phyloP scores from a whole-genome alignment of 2,888 invertebrate species.

The Spodoptera littoralis region DNA sequence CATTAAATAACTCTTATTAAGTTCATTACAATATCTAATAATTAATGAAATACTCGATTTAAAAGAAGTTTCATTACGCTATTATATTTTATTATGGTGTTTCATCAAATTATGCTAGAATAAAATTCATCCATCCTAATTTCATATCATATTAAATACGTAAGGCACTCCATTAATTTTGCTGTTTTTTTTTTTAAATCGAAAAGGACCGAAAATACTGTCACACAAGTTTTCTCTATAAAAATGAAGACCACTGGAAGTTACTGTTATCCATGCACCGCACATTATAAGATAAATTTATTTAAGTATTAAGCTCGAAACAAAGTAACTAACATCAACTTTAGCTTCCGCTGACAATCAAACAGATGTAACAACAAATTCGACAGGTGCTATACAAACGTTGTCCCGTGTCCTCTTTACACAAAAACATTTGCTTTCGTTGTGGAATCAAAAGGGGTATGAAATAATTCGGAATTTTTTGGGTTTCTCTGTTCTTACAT shows the following conservation, averaged over 20 bases:
- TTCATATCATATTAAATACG: conserved; percentile 88
- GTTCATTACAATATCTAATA: conserved; percentile 79
- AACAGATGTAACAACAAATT: conserved; percentile 25
- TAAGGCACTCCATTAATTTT: conserved; percentile 89
- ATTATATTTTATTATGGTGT: conserved; percentile 87
- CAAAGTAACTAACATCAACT: conserved; percentile 49
- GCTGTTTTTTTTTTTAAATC: conserved; percentile 84
- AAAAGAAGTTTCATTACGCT: conserved; percentile 82
- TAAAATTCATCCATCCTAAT: conserved; percentile 87
- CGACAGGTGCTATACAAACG: conserved; percentile 18
- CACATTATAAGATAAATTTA: conserved; percentile 66
- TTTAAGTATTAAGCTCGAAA: conserved; percentile 67
- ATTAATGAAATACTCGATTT: conserved; percentile 79
- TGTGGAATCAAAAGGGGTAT: conserved; percentile 42
- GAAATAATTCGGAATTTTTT: conserved; percentile 43
- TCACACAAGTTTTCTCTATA: conserved; percentile 72
- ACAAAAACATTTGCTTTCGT: conserved; percentile 43
- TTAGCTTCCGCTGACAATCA: conserved; percentile 24
- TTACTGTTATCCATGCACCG: conserved; percentile 73
- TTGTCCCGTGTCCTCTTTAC: conserved; percentile 9
- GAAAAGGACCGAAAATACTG: conserved; percentile 82
- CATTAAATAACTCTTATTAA: conserved; percentile 76
- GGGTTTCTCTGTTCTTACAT: conserved; percentile 35
- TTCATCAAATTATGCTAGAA: conserved; percentile 88
- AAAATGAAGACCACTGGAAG: conserved; percentile 87